Conservation (phyloP, 2,797 vertebrate genomes). For the Trematomus bernacchii region DNA sequence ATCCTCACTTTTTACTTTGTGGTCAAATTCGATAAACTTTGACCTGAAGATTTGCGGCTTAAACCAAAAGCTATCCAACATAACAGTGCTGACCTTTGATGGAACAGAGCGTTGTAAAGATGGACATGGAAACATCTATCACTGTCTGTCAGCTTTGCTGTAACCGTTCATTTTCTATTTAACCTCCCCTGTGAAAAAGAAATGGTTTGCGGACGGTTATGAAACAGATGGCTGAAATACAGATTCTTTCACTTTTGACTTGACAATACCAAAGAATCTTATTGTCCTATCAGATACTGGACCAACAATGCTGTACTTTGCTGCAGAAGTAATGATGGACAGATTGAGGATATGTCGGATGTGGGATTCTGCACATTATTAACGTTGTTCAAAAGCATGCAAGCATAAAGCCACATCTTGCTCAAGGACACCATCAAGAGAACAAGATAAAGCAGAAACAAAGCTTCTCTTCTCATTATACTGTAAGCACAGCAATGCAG, state of each 20-base stretch:
- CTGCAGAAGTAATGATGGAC: slow-evolving; percentile 36
- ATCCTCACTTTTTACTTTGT: too few relatives aligned
- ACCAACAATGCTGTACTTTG: slow-evolving; percentile 1
- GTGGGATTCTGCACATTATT: background rate
- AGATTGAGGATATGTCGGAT: slow-evolving; percentile 23
- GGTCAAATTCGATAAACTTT: too few relatives aligned
- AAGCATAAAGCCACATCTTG: background rate
- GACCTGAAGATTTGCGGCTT: too few relatives aligned
- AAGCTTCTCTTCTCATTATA: slow-evolving; percentile 2
- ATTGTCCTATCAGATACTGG: too few relatives aligned
- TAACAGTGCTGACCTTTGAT: too few relatives aligned
- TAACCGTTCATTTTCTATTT: background rate
- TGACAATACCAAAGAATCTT: too few relatives aligned
- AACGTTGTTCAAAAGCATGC: slow-evolving; percentile 14
- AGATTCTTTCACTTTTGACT: background rate
- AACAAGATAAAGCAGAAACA: background rate
- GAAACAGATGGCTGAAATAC: background rate
- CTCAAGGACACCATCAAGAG: slow-evolving; percentile 19
- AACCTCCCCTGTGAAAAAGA: background rate
- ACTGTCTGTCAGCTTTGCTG: background rate
- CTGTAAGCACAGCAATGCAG: slow-evolving; percentile 5
- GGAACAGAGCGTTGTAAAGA: too few relatives aligned
- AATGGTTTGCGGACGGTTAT: background rate
- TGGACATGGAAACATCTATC: too few relatives aligned
- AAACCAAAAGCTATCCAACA: too few relatives aligned